phyloP scores from a whole-genome alignment of 2,797 vertebrate genomes.

The Acanthiza pusilla region DNA sequence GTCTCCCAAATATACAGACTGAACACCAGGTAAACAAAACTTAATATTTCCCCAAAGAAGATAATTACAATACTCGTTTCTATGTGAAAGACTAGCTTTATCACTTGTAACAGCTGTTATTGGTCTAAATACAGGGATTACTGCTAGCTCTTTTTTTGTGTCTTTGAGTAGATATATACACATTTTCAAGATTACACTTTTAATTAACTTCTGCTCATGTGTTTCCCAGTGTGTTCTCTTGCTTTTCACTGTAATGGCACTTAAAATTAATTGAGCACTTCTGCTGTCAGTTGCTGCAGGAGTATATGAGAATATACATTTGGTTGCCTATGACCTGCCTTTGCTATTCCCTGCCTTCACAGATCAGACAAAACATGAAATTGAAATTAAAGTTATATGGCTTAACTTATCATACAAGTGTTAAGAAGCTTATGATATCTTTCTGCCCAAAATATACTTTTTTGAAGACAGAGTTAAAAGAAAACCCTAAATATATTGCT shows the following conservation, averaged over 20 bases:
- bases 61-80: neutral
- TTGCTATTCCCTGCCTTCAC: neutral
- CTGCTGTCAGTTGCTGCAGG: neutral
- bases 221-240: neutral
- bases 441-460: neutral
- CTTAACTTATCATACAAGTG: neutral
- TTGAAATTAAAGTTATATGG: neutral
- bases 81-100: neutral
- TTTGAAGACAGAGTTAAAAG: neutral
- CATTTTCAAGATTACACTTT: neutral
- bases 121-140: neutral
- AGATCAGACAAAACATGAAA: neutral
- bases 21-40: neutral
- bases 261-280: neutral
- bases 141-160: neutral
- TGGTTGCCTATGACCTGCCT: neutral
- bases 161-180: neutral
- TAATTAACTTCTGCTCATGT: neutral
- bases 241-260: neutral
- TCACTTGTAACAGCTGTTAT: neutral
- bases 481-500: neutral
- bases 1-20: neutral
- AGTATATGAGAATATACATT: neutral
- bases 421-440: neutral
- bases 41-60: neutral